phyloP scores from a whole-genome alignment of 2,797 vertebrate species.

The Coccyzus lansbergi region DNA sequence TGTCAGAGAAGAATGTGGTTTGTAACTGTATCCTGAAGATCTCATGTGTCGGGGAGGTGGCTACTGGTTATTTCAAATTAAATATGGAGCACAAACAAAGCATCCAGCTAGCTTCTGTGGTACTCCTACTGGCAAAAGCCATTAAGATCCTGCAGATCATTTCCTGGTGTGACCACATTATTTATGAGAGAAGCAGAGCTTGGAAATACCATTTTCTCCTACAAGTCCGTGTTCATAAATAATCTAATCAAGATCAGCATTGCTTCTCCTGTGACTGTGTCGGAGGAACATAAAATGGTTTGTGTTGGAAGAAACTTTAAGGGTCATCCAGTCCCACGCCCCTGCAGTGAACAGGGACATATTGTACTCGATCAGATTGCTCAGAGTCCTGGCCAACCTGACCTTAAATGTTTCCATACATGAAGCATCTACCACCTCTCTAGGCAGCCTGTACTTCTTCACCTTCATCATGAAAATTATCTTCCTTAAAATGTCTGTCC shows the following conservation, averaged over 20 bases:
- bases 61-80: neutral
- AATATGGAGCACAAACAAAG: neutral
- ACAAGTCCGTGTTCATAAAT: neutral
- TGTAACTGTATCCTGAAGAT: neutral
- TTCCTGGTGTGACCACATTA: neutral
- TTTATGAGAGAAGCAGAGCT: neutral
- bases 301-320: neutral
- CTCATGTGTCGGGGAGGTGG: rapidly evolving
- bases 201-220: neutral
- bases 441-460: neutral
- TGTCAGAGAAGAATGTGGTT: neutral
- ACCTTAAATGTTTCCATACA: neutral
- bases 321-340: rapidly evolving
- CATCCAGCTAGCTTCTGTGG: neutral
- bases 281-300: neutral
- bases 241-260: neutral
- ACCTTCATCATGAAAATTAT: rapidly evolving
- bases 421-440: neutral
- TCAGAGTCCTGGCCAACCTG: rapidly evolving
- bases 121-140: neutral
- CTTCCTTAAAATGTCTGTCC: neutral
- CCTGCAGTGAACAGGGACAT: rapidly evolving
- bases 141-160: neutral
- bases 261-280: neutral
- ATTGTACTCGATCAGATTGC: rapidly evolving